Evolutionary conservation across 1,140 invertebrate species (phyloP), one percentile per base, ranked within the genome.

Genomic region (Temnothorax longispinosus): DNA sequence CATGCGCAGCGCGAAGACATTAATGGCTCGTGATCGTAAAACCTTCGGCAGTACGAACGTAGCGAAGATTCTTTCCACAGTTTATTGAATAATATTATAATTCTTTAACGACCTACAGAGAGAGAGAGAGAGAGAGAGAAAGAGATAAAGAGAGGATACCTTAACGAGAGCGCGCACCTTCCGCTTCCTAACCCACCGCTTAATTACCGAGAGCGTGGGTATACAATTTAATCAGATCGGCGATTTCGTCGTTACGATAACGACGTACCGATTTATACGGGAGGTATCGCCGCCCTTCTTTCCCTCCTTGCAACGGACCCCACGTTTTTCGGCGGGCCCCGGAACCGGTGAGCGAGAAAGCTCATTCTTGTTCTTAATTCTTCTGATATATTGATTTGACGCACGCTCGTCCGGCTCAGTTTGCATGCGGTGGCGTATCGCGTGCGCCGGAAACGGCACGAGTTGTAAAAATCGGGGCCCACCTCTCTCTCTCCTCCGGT

Each of bases 381-480:
- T 38, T 52, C 32, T 50, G n/a, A 32, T 62, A 62, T 67, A 58
- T 80, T 67, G 60, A 74, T 65, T 67, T 64, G 11, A 71, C 41
- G 56, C 58, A 50, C 62, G 60, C 7, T n/a, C 50, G 1, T 50
- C n/a, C 3, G 52, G 7, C 27, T 27, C 21, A 74, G 69, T 87
- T 76, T 82, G 72, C 64, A 69, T 35, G 47, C 44, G 44, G 56
- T 38, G 21, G 38, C 44, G 67, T 87, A 90, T 93, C 90, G 92
- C 92, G 91, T 92, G 92, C 90, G 87, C 91, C 90, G 93, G 91
- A 94, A 94, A 93, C 89, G 87, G 44, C 74, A 88, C 85, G 87
- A 92, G 90, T 89, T 92, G 91, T 92, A 92, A 92, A 75, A 92
- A 91, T 92, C 89, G 86, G 62, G 32, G 54, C 27, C 80, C 56